Base-by-base conservation (phyloP, 2,797 vertebrate species). In the Oreochromis grahami region DNA sequence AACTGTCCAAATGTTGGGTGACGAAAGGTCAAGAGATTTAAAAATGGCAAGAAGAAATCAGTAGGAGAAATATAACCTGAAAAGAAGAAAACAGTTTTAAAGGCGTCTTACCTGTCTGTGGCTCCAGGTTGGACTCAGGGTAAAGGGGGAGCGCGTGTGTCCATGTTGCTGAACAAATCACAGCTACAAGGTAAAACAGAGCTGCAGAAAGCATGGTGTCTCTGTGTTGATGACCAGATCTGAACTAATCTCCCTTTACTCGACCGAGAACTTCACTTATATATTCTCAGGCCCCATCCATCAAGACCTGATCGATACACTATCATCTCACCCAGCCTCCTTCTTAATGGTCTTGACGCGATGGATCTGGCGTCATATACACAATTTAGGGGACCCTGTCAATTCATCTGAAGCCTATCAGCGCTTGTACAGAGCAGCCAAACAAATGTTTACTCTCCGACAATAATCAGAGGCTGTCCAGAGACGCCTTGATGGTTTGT, bases 361-460 rank as follows among this genome's bases (percentile, higher is more conserved):
- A 96, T 90, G 95, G 93, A 90, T 90, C 86, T 81, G 92, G 95
- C 93, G 93, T 97, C 96, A 96, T 79, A 81, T 92, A 93, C 86
- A 89, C 93, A 88, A 95, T 96, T 96, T 94, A 95, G 88, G 81
- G 58, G 85, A 89, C 15, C 85, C 91, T 95, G 94, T 96, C 96
- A 93, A 96, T 95, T 94, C 89, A 93, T 81, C 84, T 38, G 11
- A 21, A 82, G 89, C 91, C 96, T 97, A 97, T 97, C 96, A 96
- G 88, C 96, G 96, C 95, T 97, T 96, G 95, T 91, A 92, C 96
- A 97, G 96, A 89, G 90, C 79, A 83, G 78, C 89, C 92, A 95
- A 95, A 96, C 95, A 97, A 97, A 97, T 97, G 96, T 97, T 97
- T 95, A 84, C 95, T 91, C 89, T 91, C 68, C 74, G 21, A 84